Conservation (phyloP, 1,140 invertebrate species). For the Cecropterus lyciades region DNA sequence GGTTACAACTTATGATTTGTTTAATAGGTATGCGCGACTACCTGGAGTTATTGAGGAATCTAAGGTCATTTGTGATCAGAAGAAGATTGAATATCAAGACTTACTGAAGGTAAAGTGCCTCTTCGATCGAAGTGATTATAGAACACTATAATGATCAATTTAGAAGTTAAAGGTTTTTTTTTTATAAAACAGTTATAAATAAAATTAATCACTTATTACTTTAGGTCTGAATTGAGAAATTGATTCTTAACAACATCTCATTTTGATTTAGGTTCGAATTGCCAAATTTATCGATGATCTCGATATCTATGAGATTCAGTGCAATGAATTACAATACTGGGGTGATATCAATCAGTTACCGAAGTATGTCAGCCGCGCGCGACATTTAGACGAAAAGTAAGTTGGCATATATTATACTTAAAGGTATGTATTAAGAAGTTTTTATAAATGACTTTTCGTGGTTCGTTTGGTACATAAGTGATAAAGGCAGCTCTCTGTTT, state of each 20-base stretch:
- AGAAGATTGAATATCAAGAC: slow-evolving; percentile 95
- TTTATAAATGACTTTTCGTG: too few relatives aligned
- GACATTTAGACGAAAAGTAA: slow-evolving; percentile 89
- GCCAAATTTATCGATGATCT: slow-evolving; percentile 92
- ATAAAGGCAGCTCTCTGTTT: too few relatives aligned
- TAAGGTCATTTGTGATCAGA: slow-evolving; percentile 90
- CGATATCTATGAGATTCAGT: slow-evolving; percentile 91
- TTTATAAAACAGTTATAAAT: too few relatives aligned
- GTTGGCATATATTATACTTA: slow-evolving; percentile 30
- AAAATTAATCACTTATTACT: too few relatives aligned
- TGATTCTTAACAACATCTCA: too few relatives aligned
- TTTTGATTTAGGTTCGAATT: slow-evolving; percentile 82
- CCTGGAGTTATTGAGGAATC: slow-evolving; percentile 93
- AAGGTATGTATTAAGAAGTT: too few relatives aligned
- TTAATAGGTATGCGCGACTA: slow-evolving; percentile 88
- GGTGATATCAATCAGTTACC: slow-evolving; percentile 94
- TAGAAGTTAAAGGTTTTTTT: too few relatives aligned
- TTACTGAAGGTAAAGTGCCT: slow-evolving; percentile 85
- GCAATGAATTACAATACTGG: slow-evolving; percentile 94
- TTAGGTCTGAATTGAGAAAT: too few relatives aligned
- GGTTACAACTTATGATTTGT: too few relatives aligned
- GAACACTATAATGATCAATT: too few relatives aligned
- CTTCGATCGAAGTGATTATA: neutral
- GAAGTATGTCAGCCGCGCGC: slow-evolving; percentile 93
- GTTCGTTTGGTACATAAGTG: too few relatives aligned